A percentile compares a stretch with the other conserved stretches of the same genome.
Conservation (phyloP, 2,113 vertebrate species). For the Cichladusa arquata region DNA sequence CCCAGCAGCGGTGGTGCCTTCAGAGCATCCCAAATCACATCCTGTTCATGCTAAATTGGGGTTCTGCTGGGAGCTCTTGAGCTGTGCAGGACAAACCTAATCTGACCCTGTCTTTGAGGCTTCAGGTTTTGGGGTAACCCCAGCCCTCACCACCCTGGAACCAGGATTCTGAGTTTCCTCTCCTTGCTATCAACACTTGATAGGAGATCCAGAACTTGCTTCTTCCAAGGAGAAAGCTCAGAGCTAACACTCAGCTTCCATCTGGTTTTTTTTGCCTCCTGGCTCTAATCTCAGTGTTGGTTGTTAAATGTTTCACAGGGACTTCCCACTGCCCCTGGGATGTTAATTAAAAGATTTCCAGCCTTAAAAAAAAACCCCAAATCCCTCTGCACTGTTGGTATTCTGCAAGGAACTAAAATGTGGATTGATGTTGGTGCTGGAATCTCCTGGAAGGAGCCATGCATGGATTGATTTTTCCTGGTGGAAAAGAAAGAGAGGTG, state of each 20-base stretch:
- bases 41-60: rapidly evolving
- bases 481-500: not conserved
- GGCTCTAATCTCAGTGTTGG: not conserved
- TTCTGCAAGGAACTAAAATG: not conserved
- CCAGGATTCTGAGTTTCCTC: not conserved
- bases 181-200: not conserved
- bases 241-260: not conserved
- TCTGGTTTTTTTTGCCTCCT: not conserved
- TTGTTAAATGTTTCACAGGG: not conserved
- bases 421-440: not conserved
- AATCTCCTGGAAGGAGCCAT: not conserved
- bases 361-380: not conserved
- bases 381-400: not conserved
- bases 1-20: not conserved
- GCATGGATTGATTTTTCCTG: not conserved
- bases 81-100: not conserved
- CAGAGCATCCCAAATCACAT: not conserved
- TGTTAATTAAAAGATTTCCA: not conserved
- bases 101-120: not conserved
- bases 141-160: not conserved
- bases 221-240: not conserved
- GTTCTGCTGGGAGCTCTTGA: not conserved
- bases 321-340: not conserved
- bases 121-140: not conserved
- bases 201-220: not conserved